Evolutionary conservation across 1,140 invertebrate species (phyloP).

Genomic region (Scaptomyza montana): DNA sequence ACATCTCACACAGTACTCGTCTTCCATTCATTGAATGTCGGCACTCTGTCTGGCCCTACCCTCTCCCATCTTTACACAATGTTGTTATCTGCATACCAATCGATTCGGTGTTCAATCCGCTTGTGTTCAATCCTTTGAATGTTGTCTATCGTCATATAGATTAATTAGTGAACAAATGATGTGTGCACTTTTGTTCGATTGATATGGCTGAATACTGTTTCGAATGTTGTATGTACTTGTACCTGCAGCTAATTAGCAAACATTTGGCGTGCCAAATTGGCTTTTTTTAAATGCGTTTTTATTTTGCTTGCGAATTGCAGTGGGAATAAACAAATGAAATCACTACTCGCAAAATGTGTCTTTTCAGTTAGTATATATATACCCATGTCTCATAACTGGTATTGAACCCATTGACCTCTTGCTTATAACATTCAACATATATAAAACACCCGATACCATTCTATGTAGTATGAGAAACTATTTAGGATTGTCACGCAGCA

Average conservation of each 20-base stretch:
- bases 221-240: not conserved
- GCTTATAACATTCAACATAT: conserved; percentile 1
- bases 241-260: conserved; percentile 55
- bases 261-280: conserved; percentile 47
- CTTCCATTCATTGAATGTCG: too few relatives aligned
- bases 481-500: not conserved
- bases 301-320: conserved; percentile 58
- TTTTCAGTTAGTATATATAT: not conserved
- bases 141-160: conserved; percentile 13
- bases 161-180: conserved; percentile 56
- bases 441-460: not conserved
- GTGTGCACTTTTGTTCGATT: conserved; percentile 32
- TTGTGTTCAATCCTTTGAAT: not conserved
- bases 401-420: conserved; percentile 35
- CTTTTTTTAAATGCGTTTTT: conserved; percentile 66
- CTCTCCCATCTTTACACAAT: not conserved
- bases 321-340: conserved; percentile 40
- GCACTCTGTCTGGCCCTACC: not conserved
- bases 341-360: conserved; percentile 5
- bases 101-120: conserved; percentile 13
- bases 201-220: conserved; percentile 6
- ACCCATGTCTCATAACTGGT: conserved; percentile 1
- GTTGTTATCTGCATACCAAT: conserved; percentile 62
- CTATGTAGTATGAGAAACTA: not conserved
- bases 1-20: too few relatives aligned